These are phyloP conservation scores for Apis florea DNA, from an alignment of 1,140 invertebrate genomes.

Conservation along the genomic window DNA sequence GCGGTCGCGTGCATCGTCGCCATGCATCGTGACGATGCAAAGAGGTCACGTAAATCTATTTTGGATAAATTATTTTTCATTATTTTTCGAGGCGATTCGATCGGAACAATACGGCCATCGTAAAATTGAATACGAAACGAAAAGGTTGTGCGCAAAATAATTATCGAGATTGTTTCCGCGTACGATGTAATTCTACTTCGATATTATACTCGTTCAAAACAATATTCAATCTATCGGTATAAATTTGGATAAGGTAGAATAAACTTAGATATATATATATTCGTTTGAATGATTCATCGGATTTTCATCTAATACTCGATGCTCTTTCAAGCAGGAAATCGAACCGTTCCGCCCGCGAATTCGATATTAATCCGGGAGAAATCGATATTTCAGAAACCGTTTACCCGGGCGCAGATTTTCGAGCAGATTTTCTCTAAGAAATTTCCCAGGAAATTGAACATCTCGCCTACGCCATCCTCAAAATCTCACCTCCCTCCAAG, in stretches of 20 bases:
- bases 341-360: constrained; percentile 3
- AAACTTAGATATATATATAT: neutral
- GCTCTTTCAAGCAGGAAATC: constrained; percentile 23
- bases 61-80: neutral
- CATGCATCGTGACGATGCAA: too few relatives aligned
- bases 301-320: neutral
- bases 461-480: neutral
- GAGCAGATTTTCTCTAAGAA: constrained; percentile 6
- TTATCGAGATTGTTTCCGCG: neutral
- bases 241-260: too few relatives aligned
- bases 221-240: too few relatives aligned
- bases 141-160: neutral
- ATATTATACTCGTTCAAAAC: too few relatives aligned
- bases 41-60: neutral
- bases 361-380: constrained; percentile 3
- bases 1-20: too few relatives aligned
- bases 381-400: constrained; percentile 17
- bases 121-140: neutral
- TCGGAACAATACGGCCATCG: neutral
- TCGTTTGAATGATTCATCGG: neutral
- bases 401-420: neutral
- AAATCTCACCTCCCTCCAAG: neutral
- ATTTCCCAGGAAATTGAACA: constrained; percentile 15
- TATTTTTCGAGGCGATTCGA: too few relatives aligned
- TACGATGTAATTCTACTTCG: neutral